Evolutionary conservation across 1,140 invertebrate genomes (phyloP), one percentile per base, ranked within the genome.

Genomic region (Chironomus tepperi): DNA sequence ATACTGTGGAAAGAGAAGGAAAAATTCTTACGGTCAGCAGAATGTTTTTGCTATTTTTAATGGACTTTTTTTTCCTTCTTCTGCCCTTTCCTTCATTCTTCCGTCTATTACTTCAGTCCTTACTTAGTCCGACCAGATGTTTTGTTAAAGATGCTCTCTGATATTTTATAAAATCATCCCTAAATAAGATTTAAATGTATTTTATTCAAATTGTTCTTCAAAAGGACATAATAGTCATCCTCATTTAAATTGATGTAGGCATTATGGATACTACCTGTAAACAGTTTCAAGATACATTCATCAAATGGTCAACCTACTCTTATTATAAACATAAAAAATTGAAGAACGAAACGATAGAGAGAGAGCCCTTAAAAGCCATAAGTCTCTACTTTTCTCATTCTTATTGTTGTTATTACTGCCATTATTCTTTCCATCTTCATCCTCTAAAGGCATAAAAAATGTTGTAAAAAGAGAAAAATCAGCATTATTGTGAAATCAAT

Each of bases 401-500:
- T 57, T 57, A 12, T n/a, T 57, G 12, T n/a, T 57, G 12, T 57
- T 15, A 57, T 57, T 57, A 12, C n/a, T 57, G n/a, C n/a, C n/a
- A 12, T 57, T 57, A 57, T 57, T 57, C n/a, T 57, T 57, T 57
- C 47, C 12, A 57, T 57, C 47, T 34, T 34, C 24, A 34, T 2
- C 24, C 24, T 34, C 24, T 34, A 34, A n/a, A 57, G n/a, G 47
- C 10, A 57, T 57, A 57, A 5, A 57, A 15, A 57, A 12, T 57
- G 12, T 5, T 12, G 10, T n/a, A n/a, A 57, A 57, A 57, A 57
- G 15, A 15, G 10, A 57, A 57, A 57, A 57, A 19, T 70, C 65
- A 21, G 65, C 65, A 19, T 70, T 70, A 70, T 70, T 57, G 18
- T 9, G 65, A 70, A 70, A 70, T 70, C 65, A 21, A 70, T 70